phyloP scores from a whole-genome alignment of 2,113 vertebrate genomes.

The Myrmecobius fasciatus region DNA sequence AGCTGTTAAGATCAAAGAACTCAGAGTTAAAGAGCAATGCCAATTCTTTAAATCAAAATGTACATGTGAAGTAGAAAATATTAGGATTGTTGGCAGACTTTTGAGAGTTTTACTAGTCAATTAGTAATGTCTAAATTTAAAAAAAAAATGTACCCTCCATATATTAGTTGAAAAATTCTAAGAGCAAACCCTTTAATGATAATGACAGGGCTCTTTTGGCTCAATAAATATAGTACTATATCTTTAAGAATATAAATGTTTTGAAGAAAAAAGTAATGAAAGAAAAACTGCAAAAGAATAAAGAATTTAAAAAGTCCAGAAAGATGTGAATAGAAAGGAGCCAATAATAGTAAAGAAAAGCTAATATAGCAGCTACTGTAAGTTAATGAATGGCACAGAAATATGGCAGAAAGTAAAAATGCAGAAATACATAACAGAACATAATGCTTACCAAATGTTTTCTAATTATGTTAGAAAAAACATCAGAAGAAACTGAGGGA shows the following conservation, averaged over 20 bases:
- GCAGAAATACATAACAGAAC: slow-evolving; percentile 37
- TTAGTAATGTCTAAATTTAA: slow-evolving; percentile 12
- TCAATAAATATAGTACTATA: slow-evolving; percentile 21
- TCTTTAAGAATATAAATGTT: slow-evolving; percentile 48
- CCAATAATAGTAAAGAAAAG: slow-evolving; percentile 46
- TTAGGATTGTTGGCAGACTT: neutral
- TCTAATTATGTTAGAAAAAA: slow-evolving; percentile 18
- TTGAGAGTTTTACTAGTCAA: neutral
- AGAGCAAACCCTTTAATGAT: slow-evolving; percentile 43
- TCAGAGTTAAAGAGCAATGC: slow-evolving; percentile 35
- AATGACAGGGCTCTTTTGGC: slow-evolving; percentile 32
- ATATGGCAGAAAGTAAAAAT: slow-evolving; percentile 30
- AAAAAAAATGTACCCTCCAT: neutral
- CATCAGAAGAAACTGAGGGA: neutral
- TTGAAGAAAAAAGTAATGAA: slow-evolving; percentile 42
- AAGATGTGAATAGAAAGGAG: slow-evolving; percentile 26
- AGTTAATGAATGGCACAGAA: slow-evolving; percentile 25
- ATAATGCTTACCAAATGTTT: neutral
- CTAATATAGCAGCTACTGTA: slow-evolving; percentile 13
- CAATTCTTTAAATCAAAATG: slow-evolving; percentile 45
- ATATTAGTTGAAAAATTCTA: slow-evolving; percentile 35
- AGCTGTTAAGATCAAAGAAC: slow-evolving; percentile 6
- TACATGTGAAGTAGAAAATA: neutral
- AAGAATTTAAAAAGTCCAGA: slow-evolving; percentile 27
- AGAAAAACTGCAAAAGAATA: slow-evolving; percentile 37